phyloP scores from a whole-genome alignment of 2,888 invertebrate genomes.

The Clistopyga incitator region DNA sequence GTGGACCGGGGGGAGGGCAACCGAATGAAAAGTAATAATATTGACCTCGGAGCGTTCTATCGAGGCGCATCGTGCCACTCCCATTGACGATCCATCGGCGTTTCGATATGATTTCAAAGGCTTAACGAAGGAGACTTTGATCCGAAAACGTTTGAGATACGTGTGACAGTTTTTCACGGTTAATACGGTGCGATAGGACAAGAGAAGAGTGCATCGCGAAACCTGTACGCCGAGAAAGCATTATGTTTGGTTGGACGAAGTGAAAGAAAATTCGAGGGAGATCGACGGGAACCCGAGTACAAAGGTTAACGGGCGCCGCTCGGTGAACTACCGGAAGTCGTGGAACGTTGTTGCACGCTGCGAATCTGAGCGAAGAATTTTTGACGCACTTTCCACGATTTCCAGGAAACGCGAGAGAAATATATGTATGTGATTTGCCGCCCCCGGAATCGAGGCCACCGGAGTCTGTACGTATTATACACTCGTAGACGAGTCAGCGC shows the following conservation, averaged over 20 bases:
- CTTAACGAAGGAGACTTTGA: not conserved
- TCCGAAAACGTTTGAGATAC: no score
- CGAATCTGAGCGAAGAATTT: conserved; percentile 40
- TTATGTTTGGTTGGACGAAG: not conserved
- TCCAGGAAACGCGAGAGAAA: conserved; percentile 65
- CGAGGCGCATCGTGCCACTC: conserved; percentile 8
- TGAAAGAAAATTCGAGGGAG: conserved; percentile 44
- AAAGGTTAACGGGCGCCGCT: conserved; percentile 36
- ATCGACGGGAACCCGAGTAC: conserved; percentile 41
- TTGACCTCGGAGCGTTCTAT: conserved; percentile 66
- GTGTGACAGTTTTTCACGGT: no score
- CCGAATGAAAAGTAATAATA: conserved; percentile 60
- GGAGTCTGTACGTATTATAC: conserved; percentile 38
- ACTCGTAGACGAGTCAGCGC: conserved; percentile 52
- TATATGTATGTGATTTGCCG: conserved; percentile 63
- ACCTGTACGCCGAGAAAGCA: conserved; percentile 5
- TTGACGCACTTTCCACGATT: conserved; percentile 70
- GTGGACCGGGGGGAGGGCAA: conserved; percentile 54
- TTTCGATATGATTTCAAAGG: not conserved
- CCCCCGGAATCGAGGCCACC: conserved; percentile 73
- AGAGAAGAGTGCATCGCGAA: conserved; percentile 12
- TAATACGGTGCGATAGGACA: not conserved
- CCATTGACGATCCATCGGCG: conserved; percentile 3
- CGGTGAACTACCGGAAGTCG: conserved; percentile 56
- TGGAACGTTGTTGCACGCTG: conserved; percentile 13